Evolutionary conservation across 1,140 invertebrate species (phyloP).

Genomic region (Grapholita molesta): DNA sequence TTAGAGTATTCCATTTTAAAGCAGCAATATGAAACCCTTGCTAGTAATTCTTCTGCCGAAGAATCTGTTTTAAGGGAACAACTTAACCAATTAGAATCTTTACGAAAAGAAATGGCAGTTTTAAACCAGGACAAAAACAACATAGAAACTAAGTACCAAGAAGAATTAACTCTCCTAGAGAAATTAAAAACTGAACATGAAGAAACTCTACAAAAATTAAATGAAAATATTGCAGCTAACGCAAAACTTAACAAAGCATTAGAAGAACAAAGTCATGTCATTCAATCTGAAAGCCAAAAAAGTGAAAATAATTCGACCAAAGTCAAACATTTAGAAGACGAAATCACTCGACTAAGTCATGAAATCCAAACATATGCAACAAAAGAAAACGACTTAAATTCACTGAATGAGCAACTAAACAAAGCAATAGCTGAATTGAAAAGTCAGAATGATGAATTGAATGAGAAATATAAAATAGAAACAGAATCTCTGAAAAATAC

Average conservation of each 20-base stretch:
- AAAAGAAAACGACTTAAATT: conserved; percentile 44
- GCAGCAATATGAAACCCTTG: conserved; percentile 66
- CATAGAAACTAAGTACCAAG: conserved; percentile 53
- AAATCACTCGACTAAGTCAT: conserved; percentile 48
- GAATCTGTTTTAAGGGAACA: conserved; percentile 67
- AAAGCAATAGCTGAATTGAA: conserved; percentile 44
- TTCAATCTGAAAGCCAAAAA: conserved; percentile 74
- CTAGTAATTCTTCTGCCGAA: conserved; percentile 63
- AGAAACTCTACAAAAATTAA: conserved; percentile 37
- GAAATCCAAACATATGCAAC: conserved; percentile 50
- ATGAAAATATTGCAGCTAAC: conserved; percentile 42
- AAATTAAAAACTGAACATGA: conserved; percentile 63
- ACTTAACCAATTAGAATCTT: conserved; percentile 49
- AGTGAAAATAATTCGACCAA: conserved; percentile 62
- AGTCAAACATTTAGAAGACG: conserved; percentile 47
- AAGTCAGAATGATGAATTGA: conserved; percentile 53
- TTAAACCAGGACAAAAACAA: conserved; percentile 52
- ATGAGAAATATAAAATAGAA: conserved; percentile 54
- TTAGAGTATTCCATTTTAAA: conserved; percentile 53
- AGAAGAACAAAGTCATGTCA: conserved; percentile 63
- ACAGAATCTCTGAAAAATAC: conserved; percentile 71
- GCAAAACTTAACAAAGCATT: conserved; percentile 47
- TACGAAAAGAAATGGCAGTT: conserved; percentile 54
- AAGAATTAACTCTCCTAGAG: conserved; percentile 61
- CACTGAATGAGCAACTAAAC: conserved; percentile 47